Conservation (phyloP, 2,888 invertebrate species). For the Augiades crinisus region DNA sequence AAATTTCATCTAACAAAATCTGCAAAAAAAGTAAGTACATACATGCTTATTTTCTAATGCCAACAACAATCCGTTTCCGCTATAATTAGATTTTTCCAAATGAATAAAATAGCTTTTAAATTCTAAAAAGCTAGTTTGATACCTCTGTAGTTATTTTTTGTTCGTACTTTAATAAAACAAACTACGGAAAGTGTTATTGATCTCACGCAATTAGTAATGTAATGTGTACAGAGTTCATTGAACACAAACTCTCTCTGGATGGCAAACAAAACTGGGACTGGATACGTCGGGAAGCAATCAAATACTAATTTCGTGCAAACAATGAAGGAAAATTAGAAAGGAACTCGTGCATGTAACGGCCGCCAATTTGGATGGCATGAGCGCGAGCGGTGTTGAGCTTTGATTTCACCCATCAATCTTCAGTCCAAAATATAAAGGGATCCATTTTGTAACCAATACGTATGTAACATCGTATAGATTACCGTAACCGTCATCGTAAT, state of each 20-base stretch:
- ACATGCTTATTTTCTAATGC: no score
- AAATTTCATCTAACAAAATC: no score
- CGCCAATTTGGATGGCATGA: slow-evolving; percentile 33
- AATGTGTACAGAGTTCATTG: slow-evolving; percentile 26
- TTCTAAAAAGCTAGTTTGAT: no score
- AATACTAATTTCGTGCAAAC: slow-evolving; percentile 64
- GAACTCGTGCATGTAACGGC: slow-evolving; percentile 60
- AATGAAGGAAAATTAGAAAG: slow-evolving; percentile 69
- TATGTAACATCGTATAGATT: no score
- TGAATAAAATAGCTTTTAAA: no score
- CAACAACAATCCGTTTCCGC: no score
- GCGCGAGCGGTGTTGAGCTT: slow-evolving; percentile 32
- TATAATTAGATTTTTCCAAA: no score
- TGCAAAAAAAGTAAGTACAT: no score
- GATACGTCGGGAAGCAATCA: slow-evolving; percentile 50
- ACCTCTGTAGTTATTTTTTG: slow-evolving; percentile 8
- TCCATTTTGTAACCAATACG: no score
- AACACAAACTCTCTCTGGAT: slow-evolving; percentile 18
- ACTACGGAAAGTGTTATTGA: slow-evolving; percentile 11
- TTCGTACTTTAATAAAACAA: slow-evolving; percentile 18
- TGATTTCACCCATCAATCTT: no score
- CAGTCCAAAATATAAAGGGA: no score
- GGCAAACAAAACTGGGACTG: slow-evolving; percentile 26
- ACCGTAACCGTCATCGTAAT: no score
- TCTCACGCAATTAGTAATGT: slow-evolving; percentile 12